phyloP scores from a whole-genome alignment of 37 sponge, comb jelly and placozoan species.

The Halisarca cf. caerulea region DNA sequence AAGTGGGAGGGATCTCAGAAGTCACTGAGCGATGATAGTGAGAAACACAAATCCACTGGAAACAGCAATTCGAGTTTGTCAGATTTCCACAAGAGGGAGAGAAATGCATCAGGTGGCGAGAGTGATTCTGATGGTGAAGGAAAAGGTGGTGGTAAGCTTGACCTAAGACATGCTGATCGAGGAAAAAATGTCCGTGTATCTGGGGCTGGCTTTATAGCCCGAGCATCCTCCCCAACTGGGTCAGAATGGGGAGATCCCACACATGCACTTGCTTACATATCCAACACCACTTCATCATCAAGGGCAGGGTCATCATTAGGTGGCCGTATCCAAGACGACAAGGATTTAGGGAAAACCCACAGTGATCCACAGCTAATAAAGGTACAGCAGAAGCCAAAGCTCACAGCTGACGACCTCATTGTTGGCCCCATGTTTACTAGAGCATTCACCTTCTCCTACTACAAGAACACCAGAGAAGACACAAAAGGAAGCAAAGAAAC shows the following conservation, averaged over 20 bases:
- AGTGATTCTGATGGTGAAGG: background rate
- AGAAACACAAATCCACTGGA: too few species aligned
- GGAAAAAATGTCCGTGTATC: slow-evolving; percentile 20
- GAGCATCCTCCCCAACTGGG: slow-evolving; percentile 54
- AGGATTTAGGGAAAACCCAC: background rate
- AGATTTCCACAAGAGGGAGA: background rate
- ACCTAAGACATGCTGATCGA: background rate
- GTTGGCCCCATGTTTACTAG: slow-evolving; percentile 48
- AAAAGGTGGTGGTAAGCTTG: background rate
- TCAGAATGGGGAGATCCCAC: slow-evolving; percentile 77
- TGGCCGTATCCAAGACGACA: background rate
- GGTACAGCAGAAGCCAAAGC: background rate
- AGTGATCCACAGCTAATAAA: slow-evolving; percentile 18
- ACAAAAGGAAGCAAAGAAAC: too few species aligned
- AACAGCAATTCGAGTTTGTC: too few species aligned
- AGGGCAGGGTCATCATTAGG: slow-evolving; percentile 26
- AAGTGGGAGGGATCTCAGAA: too few species aligned
- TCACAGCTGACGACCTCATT: slow-evolving; percentile 18
- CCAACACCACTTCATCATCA: slow-evolving; percentile 53
- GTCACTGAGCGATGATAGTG: too few species aligned
- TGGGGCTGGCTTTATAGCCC: slow-evolving; percentile 18
- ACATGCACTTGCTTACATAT: slow-evolving; percentile 50
- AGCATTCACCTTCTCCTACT: slow-evolving; percentile 75
- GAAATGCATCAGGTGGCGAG: background rate
- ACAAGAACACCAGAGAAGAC: background rate